phyloP scores from a whole-genome alignment of 2,888 invertebrate genomes.

The Drosophila tanythrix region DNA sequence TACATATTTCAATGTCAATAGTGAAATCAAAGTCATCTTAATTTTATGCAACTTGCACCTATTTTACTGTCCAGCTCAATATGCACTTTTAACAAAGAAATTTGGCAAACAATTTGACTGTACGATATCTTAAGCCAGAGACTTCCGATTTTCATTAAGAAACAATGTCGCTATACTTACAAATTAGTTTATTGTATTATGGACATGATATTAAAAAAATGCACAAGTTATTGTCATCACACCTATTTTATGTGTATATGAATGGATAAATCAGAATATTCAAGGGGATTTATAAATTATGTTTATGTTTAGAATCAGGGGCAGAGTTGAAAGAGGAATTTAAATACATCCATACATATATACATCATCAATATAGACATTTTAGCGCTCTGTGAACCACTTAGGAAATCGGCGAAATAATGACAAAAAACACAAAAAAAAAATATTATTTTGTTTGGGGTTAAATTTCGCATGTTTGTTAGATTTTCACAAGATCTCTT shows the following conservation, averaged over 20 bases:
- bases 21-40: neutral
- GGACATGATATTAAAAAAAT: too few species aligned
- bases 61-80: neutral
- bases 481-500: constrained; percentile 21
- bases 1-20: neutral
- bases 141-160: too few species aligned
- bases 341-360: neutral
- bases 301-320: neutral
- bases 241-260: neutral
- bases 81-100: too few species aligned
- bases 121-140: too few species aligned
- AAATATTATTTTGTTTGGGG: neutral
- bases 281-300: neutral
- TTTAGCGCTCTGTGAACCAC: constrained; percentile 19
- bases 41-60: neutral
- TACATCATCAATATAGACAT: neutral
- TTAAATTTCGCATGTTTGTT: constrained; percentile 20
- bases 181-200: too few species aligned
- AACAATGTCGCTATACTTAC: too few species aligned
- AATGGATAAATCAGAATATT: constrained; percentile 6
- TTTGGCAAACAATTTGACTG: neutral
- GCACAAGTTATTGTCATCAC: too few species aligned
- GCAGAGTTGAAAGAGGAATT: neutral
- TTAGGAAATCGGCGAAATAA: constrained; percentile 10
- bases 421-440: neutral